These are phyloP conservation scores for Psittacula derbiana DNA, from an alignment of 2,797 vertebrate species.

Conservation along the genomic window DNA sequence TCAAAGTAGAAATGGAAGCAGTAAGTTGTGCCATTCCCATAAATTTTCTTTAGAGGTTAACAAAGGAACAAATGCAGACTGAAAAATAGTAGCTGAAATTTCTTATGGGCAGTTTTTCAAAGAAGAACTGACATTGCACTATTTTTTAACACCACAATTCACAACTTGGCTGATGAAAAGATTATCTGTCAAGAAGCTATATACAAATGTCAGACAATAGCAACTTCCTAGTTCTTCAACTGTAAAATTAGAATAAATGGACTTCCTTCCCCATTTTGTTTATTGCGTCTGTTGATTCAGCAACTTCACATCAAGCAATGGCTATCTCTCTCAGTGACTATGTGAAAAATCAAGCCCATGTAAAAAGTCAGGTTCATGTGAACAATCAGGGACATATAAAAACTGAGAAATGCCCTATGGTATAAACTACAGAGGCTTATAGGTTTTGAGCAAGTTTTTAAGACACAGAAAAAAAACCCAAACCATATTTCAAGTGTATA, in stretches of 20 bases:
- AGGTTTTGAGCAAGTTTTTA: neutral
- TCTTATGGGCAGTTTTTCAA: neutral
- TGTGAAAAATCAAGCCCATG: neutral
- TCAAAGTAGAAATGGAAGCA: neutral
- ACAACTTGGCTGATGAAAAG: neutral
- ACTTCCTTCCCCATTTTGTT: neutral
- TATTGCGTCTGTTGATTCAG: neutral
- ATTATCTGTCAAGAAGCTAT: neutral
- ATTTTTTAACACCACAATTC: neutral
- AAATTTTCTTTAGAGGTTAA: neutral
- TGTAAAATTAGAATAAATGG: neutral
- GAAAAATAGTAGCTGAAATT: neutral
- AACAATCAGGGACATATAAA: neutral
- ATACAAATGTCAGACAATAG: neutral
- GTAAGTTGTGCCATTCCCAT: neutral
- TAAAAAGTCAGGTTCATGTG: neutral
- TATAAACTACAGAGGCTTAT: neutral
- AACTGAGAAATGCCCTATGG: neutral
- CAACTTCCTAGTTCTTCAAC: neutral
- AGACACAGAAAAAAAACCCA: fast-evolving
- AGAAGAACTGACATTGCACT: neutral
- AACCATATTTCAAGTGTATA: neutral
- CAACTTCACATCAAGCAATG: neutral
- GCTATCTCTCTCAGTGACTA: neutral
- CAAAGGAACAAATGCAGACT: neutral